phyloP scores from a whole-genome alignment of 2,113 vertebrate species.

The Cettia cetti region DNA sequence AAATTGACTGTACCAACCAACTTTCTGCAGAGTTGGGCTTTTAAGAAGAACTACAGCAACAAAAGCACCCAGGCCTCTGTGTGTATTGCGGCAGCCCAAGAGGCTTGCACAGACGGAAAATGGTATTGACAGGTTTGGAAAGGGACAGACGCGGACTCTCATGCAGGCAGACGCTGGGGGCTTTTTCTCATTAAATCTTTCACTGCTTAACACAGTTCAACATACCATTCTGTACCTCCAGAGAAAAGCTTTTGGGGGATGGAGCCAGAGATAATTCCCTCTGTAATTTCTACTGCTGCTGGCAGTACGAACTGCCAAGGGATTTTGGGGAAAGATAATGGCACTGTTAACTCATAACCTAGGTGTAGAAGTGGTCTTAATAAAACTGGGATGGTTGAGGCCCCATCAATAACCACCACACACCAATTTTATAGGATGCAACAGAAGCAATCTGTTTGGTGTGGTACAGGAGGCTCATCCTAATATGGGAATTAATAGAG shows the following conservation, averaged over 20 bases:
- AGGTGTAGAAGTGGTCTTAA: slow-evolving; percentile 72
- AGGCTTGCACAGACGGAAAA: slow-evolving; percentile 19
- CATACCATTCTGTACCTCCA: slow-evolving; percentile 31
- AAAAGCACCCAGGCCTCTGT: background rate
- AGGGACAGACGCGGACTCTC: background rate
- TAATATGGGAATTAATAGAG: slow-evolving; percentile 41
- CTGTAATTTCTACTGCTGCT: slow-evolving; percentile 67
- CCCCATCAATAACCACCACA: slow-evolving; percentile 56
- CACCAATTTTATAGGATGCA: slow-evolving; percentile 63
- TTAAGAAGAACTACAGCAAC: slow-evolving; percentile 66
- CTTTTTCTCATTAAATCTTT: slow-evolving; percentile 70
- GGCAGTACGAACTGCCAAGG: slow-evolving; percentile 62
- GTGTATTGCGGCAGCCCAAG: slow-evolving; percentile 48
- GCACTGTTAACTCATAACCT: slow-evolving; percentile 29
- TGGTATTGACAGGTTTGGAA: slow-evolving; percentile 61
- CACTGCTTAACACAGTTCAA: slow-evolving; percentile 65
- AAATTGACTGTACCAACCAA: slow-evolving; percentile 42
- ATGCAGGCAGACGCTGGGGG: slow-evolving; percentile 48
- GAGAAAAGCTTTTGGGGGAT: slow-evolving; percentile 57
- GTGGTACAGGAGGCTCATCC: slow-evolving; percentile 34
- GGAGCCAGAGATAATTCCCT: slow-evolving; percentile 69
- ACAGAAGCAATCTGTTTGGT: slow-evolving; percentile 19
- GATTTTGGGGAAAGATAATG: slow-evolving; percentile 69
- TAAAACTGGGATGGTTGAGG: slow-evolving; percentile 61
- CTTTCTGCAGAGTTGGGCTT: slow-evolving; percentile 19